Evolutionary conservation across 2,888 invertebrate species (phyloP).

Genomic region (Pyrrhosoma nymphula): DNA sequence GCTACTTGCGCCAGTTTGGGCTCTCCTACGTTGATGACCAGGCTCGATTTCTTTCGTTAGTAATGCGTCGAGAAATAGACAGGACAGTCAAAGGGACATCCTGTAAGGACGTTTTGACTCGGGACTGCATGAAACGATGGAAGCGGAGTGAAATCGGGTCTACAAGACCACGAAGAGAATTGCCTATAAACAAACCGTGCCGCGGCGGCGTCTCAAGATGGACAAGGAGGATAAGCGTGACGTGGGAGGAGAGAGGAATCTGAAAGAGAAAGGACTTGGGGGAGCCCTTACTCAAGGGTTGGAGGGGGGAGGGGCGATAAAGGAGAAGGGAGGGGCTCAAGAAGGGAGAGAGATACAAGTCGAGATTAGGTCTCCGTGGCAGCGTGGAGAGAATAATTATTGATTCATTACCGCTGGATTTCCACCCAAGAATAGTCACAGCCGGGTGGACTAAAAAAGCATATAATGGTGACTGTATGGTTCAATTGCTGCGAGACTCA

Average conservation of each 20-base stretch:
- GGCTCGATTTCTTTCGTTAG: too few species aligned
- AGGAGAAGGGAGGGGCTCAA: conserved; percentile 3
- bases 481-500: not conserved
- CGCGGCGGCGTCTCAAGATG: conserved; percentile 42
- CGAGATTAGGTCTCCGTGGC: not conserved
- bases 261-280: conserved; percentile 13
- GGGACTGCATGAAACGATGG: not conserved
- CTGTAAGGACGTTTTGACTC: not conserved
- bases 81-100: not conserved
- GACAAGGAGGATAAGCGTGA: conserved; percentile 56
- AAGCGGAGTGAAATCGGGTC: conserved; percentile 3
- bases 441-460: not conserved
- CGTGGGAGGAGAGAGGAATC: conserved; percentile 21
- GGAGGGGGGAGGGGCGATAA: not conserved
- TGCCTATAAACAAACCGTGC: conserved; percentile 35
- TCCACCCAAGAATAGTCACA: not conserved
- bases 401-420: conserved; percentile 34
- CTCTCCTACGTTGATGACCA: too few species aligned
- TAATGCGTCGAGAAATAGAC: not conserved
- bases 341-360: not conserved
- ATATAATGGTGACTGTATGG: too few species aligned
- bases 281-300: not conserved
- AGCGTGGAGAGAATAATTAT: conserved; percentile 58
- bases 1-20: too few species aligned
- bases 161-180: not conserved